Evolutionary conservation across 2,797 vertebrate genomes (phyloP), one percentile per base, ranked within the genome.

Genomic region (Paguma larvata): DNA sequence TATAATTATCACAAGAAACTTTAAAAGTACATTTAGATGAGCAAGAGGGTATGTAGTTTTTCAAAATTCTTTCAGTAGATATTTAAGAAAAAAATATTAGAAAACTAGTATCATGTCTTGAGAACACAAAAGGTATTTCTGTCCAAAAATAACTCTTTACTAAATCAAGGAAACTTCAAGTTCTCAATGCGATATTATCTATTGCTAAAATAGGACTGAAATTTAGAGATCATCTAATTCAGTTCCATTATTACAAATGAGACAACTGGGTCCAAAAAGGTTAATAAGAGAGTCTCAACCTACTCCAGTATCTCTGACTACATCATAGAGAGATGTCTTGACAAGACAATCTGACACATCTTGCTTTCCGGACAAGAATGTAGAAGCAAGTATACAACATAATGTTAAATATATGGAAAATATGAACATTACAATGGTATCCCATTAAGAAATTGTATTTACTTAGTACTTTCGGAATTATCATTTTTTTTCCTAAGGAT

Each of bases 1-100:
- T 85, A 80, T 75, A 85, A 68, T 63, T 63, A 85, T 65, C n/a
- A 63, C 63, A 6, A 96, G 32, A 91, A 88, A 18, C 23, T 68
- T 68, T 84, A 80, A 92, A 94, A 65, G 18, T 46, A 21, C 34
- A 92, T 83, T 86, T 97, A 86, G n/a, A 94, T 79, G 46, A 65
- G 3, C 32, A 85, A 87, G 12, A 56, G 12, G 23, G 38, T 92
- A 48, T 23, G 41, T 10, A 94, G 34, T 56, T 94, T 91, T 90
- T 80, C 44, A 70, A 44, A 86, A 80, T 59, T 92, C 6, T 75
- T 92, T 87, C 63, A 75, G 56, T 44, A 80, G 3, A n/a, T 83
- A 38, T 65, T 25, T 92, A 86, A 94, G 62, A 65, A 78, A 63
- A 83, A 59, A 56, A 38, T 32, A 1, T 88, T 51, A 65, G 38